These are phyloP conservation scores for Calliphora vomitoria DNA, from an alignment of 2,888 invertebrate genomes.

Conservation along the genomic window DNA sequence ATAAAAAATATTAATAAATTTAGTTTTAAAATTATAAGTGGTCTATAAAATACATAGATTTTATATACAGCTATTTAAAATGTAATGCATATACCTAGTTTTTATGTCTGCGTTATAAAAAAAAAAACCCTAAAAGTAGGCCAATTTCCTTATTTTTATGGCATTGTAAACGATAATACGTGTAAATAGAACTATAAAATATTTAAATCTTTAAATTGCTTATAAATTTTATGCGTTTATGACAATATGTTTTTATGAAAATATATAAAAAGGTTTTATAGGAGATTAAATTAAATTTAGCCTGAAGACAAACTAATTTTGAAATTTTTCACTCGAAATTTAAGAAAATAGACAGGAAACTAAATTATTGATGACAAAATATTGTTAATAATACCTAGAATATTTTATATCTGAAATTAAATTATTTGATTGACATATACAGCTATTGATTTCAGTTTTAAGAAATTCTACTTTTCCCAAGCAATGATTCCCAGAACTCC, in stretches of 20 bases:
- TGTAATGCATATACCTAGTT: neutral
- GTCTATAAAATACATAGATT: neutral
- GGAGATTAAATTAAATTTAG: too few species aligned
- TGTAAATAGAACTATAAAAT: conserved; percentile 19
- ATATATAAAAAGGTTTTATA: too few species aligned
- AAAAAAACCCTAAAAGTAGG: neutral
- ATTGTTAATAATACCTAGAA: too few species aligned
- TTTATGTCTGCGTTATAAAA: neutral
- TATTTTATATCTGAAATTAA: too few species aligned
- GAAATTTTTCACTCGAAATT: too few species aligned
- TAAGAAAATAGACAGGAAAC: too few species aligned
- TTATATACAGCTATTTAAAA: neutral
- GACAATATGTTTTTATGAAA: neutral
- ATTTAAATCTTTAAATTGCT: neutral
- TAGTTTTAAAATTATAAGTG: neutral
- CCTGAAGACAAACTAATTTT: too few species aligned
- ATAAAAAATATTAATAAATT: neutral
- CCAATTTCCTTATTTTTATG: conserved; percentile 1
- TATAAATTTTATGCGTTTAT: neutral
- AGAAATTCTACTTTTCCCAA: too few species aligned
- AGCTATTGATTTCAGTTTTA: too few species aligned
- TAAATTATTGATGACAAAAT: too few species aligned
- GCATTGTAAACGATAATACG: neutral
- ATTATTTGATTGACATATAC: too few species aligned
- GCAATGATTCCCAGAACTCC: too few species aligned